phyloP scores from a whole-genome alignment of 2,797 vertebrate species.

The Centropyge bicolor region DNA sequence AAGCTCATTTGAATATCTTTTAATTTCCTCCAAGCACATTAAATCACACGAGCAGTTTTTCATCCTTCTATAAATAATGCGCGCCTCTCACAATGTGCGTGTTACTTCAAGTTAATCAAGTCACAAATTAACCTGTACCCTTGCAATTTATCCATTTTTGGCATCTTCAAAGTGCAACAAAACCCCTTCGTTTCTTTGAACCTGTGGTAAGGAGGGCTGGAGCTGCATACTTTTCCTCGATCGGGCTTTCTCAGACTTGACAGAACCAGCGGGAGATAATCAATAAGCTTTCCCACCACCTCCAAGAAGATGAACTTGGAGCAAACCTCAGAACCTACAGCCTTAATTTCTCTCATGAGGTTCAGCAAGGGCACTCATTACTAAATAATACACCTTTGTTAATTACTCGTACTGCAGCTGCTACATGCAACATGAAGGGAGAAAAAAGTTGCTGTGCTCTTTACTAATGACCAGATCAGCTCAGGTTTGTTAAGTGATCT shows the following conservation, averaged over 20 bases:
- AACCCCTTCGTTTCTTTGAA: conserved; percentile 59
- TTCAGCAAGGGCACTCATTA: conserved; percentile 67
- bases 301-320: conserved; percentile 63
- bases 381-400: conserved; percentile 54
- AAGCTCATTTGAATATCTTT: conserved; percentile 11
- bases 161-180: conserved; percentile 59
- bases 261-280: conserved; percentile 79
- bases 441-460: conserved; percentile 34
- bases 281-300: conserved; percentile 76
- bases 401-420: conserved; percentile 58
- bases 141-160: conserved; percentile 37
- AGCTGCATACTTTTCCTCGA: conserved; percentile 54
- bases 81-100: not conserved
- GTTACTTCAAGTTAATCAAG: conserved; percentile 41
- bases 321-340: conserved; percentile 57
- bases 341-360: conserved; percentile 66
- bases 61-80: not conserved
- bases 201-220: conserved; percentile 44
- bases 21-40: not conserved
- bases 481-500: conserved; percentile 51
- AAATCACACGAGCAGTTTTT: not conserved
- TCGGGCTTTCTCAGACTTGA: conserved; percentile 68
- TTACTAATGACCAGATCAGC: conserved; percentile 57
- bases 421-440: conserved; percentile 30
- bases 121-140: conserved; percentile 35